Percentiles rank a stretch among this genome's conserved stretches.
phyloP scores from a whole-genome alignment of 2,797 vertebrate genomes.

The Holocentrus rufus region DNA sequence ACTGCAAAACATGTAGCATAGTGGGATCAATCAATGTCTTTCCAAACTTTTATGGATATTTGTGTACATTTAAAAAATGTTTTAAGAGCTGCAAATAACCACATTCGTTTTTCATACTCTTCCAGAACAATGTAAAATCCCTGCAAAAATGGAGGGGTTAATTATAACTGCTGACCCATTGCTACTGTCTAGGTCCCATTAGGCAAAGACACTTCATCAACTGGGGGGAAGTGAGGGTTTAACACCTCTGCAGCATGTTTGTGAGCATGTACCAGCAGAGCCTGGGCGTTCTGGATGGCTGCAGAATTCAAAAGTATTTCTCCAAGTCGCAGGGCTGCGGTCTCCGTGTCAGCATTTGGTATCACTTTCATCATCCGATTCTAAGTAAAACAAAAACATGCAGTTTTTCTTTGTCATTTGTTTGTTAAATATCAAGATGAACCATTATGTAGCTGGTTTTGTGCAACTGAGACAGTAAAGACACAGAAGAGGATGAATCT shows the following conservation, averaged over 20 bases:
- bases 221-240: neutral
- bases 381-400: slow-evolving; percentile 56
- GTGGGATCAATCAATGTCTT: neutral
- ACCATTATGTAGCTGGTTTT: neutral
- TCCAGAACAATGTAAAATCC: neutral
- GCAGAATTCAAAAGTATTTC: slow-evolving; percentile 58
- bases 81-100: neutral
- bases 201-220: neutral
- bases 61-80: neutral
- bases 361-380: slow-evolving; percentile 63
- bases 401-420: neutral
- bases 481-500: too few relatives aligned
- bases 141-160: neutral
- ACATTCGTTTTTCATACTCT: neutral
- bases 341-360: slow-evolving; percentile 43
- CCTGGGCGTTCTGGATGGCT: slow-evolving; percentile 35
- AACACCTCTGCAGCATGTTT: slow-evolving; percentile 63
- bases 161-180: too few relatives aligned
- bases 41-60: neutral
- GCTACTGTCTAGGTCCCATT: neutral
- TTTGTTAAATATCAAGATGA: neutral
- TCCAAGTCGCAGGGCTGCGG: slow-evolving; percentile 58
- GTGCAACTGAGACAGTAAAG: neutral
- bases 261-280: slow-evolving; percentile 69
- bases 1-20: neutral